Base-by-base conservation (phyloP, 2,797 vertebrate genomes). In the Coregonus sp. region DNA sequence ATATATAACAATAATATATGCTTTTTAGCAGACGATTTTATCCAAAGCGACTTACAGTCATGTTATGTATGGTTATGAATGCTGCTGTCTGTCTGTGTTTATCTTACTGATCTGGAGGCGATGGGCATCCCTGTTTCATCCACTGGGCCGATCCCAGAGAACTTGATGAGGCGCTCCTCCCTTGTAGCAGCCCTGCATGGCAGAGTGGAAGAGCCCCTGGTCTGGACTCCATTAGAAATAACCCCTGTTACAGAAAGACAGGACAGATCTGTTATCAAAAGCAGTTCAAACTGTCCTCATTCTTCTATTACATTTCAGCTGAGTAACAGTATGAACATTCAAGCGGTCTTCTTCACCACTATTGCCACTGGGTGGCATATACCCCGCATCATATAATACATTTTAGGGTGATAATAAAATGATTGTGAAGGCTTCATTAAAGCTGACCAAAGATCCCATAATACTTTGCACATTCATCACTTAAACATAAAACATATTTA, bases 111-210 rank as follows among this genome's bases (percentile, higher is more conserved):
- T 94, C 98, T 96, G 1, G 97, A 97, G 15, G 98, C 97, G 0
- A 98, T 97, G 47, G 98, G 98, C 97, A 99, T 98, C 83, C 98
- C 97, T 0, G 95, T 97, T 90, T 99, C 97, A 12, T 99, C 98
- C 92, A 98, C 97, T 0, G 97, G 98, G 40, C 98, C 98, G 4
- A 98, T 97, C 77, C 97, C 97, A 0, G 96, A 95, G 73, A 96
- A 99, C 86, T 98, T 98, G 84, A 98, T 94, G 80, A 95, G 93
- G 80, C 95, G 92, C 88, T 97, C 96, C 75, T 91, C 93, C 70
- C 83, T 89, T 2, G 93, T 86, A 35, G 75, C 75, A 1, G 82
- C 90, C 75, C 85, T 89, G 56, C 87, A 77, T 0, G 76, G 85
- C 47, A 92, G 79, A 0, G 90, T 90, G 7, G 80, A 69, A 66